Evolutionary conservation across 2,888 invertebrate genomes (phyloP), one percentile per base, ranked within the genome.

Genomic region (Drosophila emarginata): DNA sequence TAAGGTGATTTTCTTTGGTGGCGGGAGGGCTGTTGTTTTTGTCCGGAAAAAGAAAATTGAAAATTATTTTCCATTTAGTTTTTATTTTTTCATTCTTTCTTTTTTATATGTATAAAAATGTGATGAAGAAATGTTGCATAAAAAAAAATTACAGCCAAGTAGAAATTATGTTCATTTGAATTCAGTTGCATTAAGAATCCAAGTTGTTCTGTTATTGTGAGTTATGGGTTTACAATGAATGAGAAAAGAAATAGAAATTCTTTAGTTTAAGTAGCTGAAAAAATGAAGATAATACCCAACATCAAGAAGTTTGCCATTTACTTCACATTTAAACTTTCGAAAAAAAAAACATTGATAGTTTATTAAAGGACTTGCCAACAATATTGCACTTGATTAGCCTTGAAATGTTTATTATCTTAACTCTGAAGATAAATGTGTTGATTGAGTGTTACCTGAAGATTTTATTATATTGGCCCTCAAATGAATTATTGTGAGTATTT

Each of bases 1-100:
- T 45, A 45, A 21, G 45, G 45, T 45, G 21, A 21, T 21, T 21
- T 12, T 21, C 32, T 9, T 32, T 32, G 40, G 54, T 52, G 11
- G 4, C 14, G 36, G 6, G 32, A 32, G 32, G 21, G 40, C 26
- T 18, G 40, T 39, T 45, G 23, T 9, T 18, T 14, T n/a, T 26
- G 36, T 12, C 23, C n/a, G 52, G n/a, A 9, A 5, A 14, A 7
- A 37, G 64, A 18, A 71, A 70, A 71, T 71, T 69, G 70, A 60
- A 70, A 71, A 71, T 71, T 64, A 70, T 71, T 60, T 57, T 57
- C 60, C 60, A 53, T 68, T 58, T 63, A 40, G 26, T 45, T 45
- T 45, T 4, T 9, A 45, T 45, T 37, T 26, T 36, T 58, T 52
- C n/a, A n/a, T 21, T 21, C 52, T 1, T n/a, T 4, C 14, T 45